Evolutionary conservation across 2,888 invertebrate genomes (phyloP).

Genomic region (Invenusta paracnida): DNA sequence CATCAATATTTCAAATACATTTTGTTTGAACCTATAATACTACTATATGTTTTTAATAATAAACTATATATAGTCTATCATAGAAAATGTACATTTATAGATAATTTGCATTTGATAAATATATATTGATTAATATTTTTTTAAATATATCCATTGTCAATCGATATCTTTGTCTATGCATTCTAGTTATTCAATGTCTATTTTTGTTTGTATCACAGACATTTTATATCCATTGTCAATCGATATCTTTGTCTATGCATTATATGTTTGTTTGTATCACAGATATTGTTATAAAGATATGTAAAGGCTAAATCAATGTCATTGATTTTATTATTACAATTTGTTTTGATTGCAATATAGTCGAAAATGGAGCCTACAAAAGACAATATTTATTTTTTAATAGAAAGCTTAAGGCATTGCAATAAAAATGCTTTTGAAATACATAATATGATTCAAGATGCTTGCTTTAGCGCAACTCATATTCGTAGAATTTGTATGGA

Average conservation of each 20-base stretch:
- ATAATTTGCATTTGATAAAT: too few species aligned
- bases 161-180: too few species aligned
- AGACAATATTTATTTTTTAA: background rate
- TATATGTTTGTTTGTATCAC: background rate
- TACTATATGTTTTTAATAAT: background rate
- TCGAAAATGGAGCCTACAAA: background rate
- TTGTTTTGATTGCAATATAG: background rate
- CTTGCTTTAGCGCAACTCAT: background rate
- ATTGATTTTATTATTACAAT: background rate
- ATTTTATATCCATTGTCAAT: background rate
- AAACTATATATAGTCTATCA: background rate
- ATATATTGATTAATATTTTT: too few species aligned
- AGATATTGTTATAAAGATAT: too few species aligned
- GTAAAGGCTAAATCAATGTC: background rate
- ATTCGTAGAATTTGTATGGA: background rate
- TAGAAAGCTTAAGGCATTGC: conserved; percentile 7
- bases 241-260: background rate
- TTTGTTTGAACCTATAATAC: background rate
- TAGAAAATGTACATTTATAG: too few species aligned
- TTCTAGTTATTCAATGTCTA: too few species aligned
- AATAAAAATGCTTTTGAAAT: background rate
- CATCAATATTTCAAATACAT: background rate
- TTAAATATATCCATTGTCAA: too few species aligned
- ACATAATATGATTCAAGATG: conserved; percentile 19
- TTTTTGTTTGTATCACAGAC: too few species aligned